These are phyloP conservation scores for Aphyosemion australe DNA, from an alignment of 2,113 vertebrate genomes.

Conservation along the genomic window DNA sequence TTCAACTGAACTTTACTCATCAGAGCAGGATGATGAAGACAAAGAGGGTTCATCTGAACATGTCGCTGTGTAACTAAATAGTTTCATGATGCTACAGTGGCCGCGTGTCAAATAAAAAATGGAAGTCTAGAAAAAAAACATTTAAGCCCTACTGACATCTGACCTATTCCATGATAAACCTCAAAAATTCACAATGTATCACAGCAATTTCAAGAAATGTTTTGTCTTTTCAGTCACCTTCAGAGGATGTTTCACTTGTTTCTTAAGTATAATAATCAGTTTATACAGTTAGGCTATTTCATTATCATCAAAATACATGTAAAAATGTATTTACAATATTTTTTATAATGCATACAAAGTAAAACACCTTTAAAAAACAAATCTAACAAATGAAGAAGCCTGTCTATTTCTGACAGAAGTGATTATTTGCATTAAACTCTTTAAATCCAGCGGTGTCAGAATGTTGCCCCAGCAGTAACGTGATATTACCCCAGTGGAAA, in stretches of 20 bases:
- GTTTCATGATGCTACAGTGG: slow-evolving; percentile 11
- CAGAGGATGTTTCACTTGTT: too few relatives aligned
- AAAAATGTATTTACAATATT: too few relatives aligned
- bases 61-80: slow-evolving; percentile 2
- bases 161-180: too few relatives aligned
- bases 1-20: slow-evolving; percentile 37
- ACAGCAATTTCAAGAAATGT: slow-evolving; percentile 15
- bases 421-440: too few relatives aligned
- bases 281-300: too few relatives aligned
- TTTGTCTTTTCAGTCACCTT: not conserved
- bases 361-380: too few relatives aligned
- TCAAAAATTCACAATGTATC: slow-evolving; percentile 4
- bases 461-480: slow-evolving; percentile 7
- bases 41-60: slow-evolving; percentile 14
- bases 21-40: slow-evolving; percentile 15
- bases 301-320: too few relatives aligned
- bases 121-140: slow-evolving; percentile 13
- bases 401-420: too few relatives aligned
- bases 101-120: slow-evolving; percentile 23
- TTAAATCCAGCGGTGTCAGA: not conserved
- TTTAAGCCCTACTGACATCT: not conserved
- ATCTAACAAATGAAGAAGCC: too few relatives aligned
- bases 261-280: too few relatives aligned
- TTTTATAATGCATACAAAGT: not conserved
- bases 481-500: slow-evolving; percentile 44